phyloP scores from a whole-genome alignment of 2,888 invertebrate genomes.

The Phaedon cochleariae region DNA sequence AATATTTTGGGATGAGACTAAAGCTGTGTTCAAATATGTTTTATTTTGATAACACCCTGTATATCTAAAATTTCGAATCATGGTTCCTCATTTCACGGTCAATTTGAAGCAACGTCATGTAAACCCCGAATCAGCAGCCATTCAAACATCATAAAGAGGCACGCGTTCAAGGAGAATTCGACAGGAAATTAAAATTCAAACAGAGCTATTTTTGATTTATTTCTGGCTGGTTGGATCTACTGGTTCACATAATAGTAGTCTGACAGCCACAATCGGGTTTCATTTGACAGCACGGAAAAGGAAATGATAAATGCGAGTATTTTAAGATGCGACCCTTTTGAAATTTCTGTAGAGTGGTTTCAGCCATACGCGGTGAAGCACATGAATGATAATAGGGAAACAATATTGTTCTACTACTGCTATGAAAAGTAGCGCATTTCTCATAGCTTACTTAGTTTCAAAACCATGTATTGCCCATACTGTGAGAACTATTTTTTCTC shows the following conservation, averaged over 20 bases:
- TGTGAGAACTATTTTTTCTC: too few species aligned
- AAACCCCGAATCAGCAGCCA: slow-evolving; percentile 4
- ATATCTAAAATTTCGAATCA: too few species aligned
- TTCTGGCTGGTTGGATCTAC: slow-evolving; percentile 16
- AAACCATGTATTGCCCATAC: too few species aligned
- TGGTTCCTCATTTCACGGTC: slow-evolving; percentile 10
- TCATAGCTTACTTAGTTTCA: too few species aligned
- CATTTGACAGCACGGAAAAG: not conserved
- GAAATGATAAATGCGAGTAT: slow-evolving; percentile 15
- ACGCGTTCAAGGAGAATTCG: not conserved
- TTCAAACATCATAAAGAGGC: slow-evolving; percentile 1
- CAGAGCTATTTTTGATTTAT: slow-evolving; percentile 17
- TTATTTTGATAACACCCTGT: too few species aligned
- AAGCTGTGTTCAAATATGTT: too few species aligned
- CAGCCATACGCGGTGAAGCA: not conserved
- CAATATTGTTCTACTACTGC: too few species aligned
- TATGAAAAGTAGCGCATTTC: too few species aligned
- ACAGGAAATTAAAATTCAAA: slow-evolving; percentile 22
- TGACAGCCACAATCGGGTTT: slow-evolving; percentile 13
- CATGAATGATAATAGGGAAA: not conserved
- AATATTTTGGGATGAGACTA: too few species aligned
- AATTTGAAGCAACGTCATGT: slow-evolving; percentile 5
- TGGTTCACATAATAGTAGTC: slow-evolving; percentile 10
- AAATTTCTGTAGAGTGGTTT: slow-evolving; percentile 4
- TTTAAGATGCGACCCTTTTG: slow-evolving; percentile 6